Evolutionary conservation across 2,797 vertebrate species (phyloP).

Genomic region (Bryconaethiops microstoma): DNA sequence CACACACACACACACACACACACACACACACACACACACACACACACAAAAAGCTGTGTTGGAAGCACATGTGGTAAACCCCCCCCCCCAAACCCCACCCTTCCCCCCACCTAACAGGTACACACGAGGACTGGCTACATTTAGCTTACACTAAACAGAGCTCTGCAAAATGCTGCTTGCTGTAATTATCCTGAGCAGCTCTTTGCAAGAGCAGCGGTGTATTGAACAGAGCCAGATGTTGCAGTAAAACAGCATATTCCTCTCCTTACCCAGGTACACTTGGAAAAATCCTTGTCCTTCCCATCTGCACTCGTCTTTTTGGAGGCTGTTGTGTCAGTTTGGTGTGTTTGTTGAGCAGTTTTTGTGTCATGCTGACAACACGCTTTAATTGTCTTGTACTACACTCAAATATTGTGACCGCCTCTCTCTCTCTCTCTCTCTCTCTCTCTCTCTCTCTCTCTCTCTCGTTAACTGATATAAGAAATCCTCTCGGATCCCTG

Average conservation of each 20-base stretch:
- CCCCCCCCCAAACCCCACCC: neutral
- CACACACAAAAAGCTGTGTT: constrained; percentile 11
- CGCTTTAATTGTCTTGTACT: constrained; percentile 19
- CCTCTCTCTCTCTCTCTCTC: no score
- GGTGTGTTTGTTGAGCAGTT: constrained; percentile 1
- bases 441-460: no score
- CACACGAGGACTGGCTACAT: constrained; percentile 4
- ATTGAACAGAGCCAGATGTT: constrained; percentile 61
- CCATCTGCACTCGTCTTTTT: constrained; percentile 21
- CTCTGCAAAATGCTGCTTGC: constrained; percentile 27
- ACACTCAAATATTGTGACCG: constrained; percentile 60
- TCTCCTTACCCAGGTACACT: constrained; percentile 33
- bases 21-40: constrained; percentile 7
- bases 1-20: no score
- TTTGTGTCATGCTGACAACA: constrained; percentile 31
- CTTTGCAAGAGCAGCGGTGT: constrained; percentile 38
- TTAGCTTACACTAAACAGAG: constrained; percentile 44
- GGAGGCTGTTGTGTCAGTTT: constrained; percentile 8
- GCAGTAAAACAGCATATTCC: constrained; percentile 42
- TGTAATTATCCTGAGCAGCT: constrained; percentile 54
- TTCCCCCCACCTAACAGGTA: constrained; percentile 38
- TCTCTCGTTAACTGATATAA: constrained; percentile 41
- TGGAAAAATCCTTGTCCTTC: constrained; percentile 10
- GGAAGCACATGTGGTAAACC: constrained; percentile 35
- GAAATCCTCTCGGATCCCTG: constrained; percentile 22